Conservation (phyloP, 2,113 vertebrate species). For the Ictalurus furcatus region DNA sequence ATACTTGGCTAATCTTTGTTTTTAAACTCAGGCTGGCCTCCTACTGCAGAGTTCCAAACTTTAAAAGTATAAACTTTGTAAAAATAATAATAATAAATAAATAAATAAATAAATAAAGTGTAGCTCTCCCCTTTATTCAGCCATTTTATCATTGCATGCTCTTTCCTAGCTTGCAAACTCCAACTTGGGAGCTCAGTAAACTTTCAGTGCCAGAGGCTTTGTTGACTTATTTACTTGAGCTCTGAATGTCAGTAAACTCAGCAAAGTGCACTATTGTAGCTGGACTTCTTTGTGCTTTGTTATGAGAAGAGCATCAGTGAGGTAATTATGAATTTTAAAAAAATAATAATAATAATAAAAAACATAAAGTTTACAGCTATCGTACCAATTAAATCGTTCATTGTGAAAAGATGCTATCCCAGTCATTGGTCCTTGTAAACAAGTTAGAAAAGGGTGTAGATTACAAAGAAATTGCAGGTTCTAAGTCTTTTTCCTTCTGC, state of each 20-base stretch:
- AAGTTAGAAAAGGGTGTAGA: constrained; percentile 61
- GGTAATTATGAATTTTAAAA: constrained; percentile 55
- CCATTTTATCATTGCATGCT: constrained; percentile 12
- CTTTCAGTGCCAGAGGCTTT: constrained; percentile 52
- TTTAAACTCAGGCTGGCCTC: constrained; percentile 10
- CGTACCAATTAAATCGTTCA: constrained; percentile 62
- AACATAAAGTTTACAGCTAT: constrained; percentile 64
- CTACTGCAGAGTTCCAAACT: not conserved
- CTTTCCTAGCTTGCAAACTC: constrained; percentile 23
- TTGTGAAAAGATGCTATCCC: constrained; percentile 57
- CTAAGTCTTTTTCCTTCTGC: constrained; percentile 46
- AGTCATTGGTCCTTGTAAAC: constrained; percentile 69
- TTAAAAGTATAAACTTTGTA: constrained; percentile 9
- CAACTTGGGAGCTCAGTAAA: constrained; percentile 37
- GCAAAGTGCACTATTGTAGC: constrained; percentile 3
- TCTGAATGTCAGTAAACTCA: constrained; percentile 28
- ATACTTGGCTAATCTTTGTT: constrained; percentile 12
- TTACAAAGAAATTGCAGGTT: constrained; percentile 59
- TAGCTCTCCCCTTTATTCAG: constrained; percentile 19
- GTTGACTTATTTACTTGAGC: constrained; percentile 48
- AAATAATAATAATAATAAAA: too few species aligned
- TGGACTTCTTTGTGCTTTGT: constrained; percentile 9
- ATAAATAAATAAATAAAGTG: too few species aligned
- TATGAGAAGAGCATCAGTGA: constrained; percentile 55
- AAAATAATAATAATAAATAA: not conserved